Percentiles rank a stretch among this genome's conserved stretches.
phyloP scores from a whole-genome alignment of 2,113 vertebrate species.

The Pogona vitticeps region DNA sequence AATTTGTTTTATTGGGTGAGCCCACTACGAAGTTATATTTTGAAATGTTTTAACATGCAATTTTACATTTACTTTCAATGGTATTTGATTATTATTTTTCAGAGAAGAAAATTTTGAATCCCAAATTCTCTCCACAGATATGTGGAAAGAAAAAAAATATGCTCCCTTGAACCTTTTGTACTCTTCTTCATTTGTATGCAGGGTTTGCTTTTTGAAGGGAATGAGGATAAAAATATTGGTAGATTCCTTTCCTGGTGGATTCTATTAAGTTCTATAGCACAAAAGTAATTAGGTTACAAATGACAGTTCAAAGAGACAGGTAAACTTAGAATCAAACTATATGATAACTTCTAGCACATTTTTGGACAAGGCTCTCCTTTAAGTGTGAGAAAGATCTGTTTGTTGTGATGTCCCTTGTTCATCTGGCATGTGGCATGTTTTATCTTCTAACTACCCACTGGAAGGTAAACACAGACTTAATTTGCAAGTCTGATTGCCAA shows the following conservation, averaged over 20 bases:
- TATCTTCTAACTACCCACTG: too few relatives aligned
- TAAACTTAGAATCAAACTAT: background rate
- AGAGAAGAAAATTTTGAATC: background rate
- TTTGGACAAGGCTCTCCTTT: too few relatives aligned
- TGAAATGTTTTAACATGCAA: slow-evolving; percentile 13
- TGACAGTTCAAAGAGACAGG: background rate
- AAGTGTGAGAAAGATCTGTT: too few relatives aligned
- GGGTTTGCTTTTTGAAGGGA: background rate
- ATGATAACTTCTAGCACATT: too few relatives aligned
- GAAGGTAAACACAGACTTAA: too few relatives aligned
- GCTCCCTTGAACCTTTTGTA: background rate
- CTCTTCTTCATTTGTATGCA: background rate
- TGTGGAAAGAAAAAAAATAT: too few relatives aligned
- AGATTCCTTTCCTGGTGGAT: background rate
- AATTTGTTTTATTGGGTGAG: background rate
- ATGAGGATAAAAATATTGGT: too few relatives aligned
- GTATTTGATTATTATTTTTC: background rate
- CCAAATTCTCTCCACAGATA: background rate
- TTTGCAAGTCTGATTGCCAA: too few relatives aligned
- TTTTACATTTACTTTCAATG: background rate
- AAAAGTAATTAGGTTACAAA: background rate
- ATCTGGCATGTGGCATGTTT: too few relatives aligned
- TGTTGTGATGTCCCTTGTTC: too few relatives aligned
- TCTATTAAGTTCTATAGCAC: background rate
- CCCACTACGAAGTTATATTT: background rate